Conservation (phyloP, 2,888 invertebrate genomes). For the Acleris holmiana region DNA sequence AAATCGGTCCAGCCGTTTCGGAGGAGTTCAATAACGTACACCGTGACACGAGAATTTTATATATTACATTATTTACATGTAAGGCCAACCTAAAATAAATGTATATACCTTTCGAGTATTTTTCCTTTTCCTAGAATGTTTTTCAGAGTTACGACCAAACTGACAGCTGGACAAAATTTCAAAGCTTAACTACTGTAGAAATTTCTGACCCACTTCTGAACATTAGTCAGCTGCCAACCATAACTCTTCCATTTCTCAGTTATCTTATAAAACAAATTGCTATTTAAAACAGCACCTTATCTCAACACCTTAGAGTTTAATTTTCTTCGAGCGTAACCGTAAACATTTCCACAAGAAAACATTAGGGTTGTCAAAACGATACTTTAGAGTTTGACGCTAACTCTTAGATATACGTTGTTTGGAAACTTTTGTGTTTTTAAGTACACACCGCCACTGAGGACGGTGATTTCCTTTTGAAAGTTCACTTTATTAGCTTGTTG, state of each 20-base stretch:
- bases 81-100: too few species aligned
- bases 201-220: not conserved
- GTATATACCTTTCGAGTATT: too few species aligned
- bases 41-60: too few species aligned
- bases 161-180: not conserved
- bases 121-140: not conserved
- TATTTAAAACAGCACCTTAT: not conserved
- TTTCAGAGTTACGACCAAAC: not conserved
- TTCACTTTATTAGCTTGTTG: not conserved
- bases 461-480: not conserved
- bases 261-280: not conserved
- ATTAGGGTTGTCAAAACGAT: slow-evolving; percentile 29
- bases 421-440: slow-evolving; percentile 12
- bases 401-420: slow-evolving; percentile 20
- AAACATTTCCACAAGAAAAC: slow-evolving; percentile 17
- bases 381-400: slow-evolving; percentile 25
- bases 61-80: too few species aligned
- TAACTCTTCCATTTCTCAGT: slow-evolving; percentile 13
- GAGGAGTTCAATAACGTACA: too few species aligned
- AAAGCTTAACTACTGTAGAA: slow-evolving; percentile 1
- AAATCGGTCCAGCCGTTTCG: too few species aligned
- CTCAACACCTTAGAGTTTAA: not conserved
- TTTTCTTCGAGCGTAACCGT: not conserved
- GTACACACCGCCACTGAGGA: slow-evolving; percentile 2
- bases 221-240: slow-evolving; percentile 4